Conservation (phyloP, 2,113 vertebrate species). For the Halcyon malimbica region DNA sequence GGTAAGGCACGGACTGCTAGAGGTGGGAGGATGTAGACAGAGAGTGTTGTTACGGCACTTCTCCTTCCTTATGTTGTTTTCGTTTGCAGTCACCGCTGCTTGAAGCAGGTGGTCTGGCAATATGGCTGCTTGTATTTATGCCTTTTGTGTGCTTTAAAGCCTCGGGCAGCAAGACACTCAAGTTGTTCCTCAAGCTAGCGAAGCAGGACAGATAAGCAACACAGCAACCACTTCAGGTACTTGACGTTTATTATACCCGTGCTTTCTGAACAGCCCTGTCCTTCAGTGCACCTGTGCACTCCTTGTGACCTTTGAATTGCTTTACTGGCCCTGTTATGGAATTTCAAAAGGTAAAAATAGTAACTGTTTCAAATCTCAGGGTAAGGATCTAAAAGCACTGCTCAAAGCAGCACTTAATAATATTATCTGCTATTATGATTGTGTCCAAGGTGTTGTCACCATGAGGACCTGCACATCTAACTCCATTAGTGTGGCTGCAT, state of each 20-base stretch:
- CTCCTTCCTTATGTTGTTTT: slow-evolving; percentile 21
- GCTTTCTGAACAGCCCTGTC: background rate
- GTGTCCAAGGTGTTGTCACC: fast-evolving
- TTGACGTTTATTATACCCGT: fast-evolving
- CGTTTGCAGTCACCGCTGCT: background rate
- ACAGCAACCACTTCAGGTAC: fast-evolving
- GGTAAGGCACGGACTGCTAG: background rate
- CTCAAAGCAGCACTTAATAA: background rate
- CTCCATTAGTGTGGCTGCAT: fast-evolving
- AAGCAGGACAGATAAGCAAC: background rate
- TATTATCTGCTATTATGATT: fast-evolving
- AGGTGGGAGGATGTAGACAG: slow-evolving; percentile 2
- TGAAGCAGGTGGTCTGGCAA: background rate
- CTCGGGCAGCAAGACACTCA: fast-evolving
- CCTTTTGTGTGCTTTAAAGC: background rate
- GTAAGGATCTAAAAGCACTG: background rate
- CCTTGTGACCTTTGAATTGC: background rate
- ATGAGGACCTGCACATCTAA: fast-evolving
- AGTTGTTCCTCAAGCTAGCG: background rate
- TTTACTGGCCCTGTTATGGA: background rate
- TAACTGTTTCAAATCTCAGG: background rate
- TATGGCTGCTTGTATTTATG: background rate
- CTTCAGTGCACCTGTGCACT: background rate
- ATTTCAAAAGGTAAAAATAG: background rate
- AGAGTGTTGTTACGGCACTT: background rate